Percentiles rank a stretch among this genome's conserved stretches.
These are phyloP conservation scores for Sebastes diploproa DNA, from an alignment of 2,797 vertebrate genomes.

Conservation along the genomic window DNA sequence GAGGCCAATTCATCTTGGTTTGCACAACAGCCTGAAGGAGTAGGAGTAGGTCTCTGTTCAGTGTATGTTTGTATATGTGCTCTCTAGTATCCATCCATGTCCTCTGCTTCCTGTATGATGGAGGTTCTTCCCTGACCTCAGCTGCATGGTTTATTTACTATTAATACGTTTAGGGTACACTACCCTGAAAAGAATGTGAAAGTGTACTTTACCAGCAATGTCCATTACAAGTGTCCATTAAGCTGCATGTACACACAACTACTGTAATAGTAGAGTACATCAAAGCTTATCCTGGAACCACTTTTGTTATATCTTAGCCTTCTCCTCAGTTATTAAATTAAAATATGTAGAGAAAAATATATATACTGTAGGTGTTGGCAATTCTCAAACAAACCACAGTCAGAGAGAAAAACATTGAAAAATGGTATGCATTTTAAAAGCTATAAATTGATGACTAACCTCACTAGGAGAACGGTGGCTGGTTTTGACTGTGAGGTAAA, in stretches of 20 bases:
- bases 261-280: neutral
- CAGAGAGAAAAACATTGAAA: neutral
- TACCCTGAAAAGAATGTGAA: neutral
- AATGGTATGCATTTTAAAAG: neutral
- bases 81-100: neutral
- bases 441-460: neutral
- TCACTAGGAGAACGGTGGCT: neutral
- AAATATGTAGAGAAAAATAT: neutral
- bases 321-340: neutral
- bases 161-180: neutral
- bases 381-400: neutral
- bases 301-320: neutral
- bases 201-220: neutral
- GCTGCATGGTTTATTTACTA: neutral
- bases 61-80: constrained; percentile 1
- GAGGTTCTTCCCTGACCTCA: neutral
- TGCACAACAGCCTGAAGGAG: constrained; percentile 16
- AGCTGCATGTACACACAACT: neutral
- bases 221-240: neutral
- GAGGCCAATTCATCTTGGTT: constrained; percentile 24
- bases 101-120: neutral
- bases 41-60: neutral
- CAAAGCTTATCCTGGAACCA: neutral
- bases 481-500: neutral
- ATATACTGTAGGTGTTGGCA: neutral